phyloP scores from a whole-genome alignment of 2,888 invertebrate genomes.

The Scaptomyza polygonia region DNA sequence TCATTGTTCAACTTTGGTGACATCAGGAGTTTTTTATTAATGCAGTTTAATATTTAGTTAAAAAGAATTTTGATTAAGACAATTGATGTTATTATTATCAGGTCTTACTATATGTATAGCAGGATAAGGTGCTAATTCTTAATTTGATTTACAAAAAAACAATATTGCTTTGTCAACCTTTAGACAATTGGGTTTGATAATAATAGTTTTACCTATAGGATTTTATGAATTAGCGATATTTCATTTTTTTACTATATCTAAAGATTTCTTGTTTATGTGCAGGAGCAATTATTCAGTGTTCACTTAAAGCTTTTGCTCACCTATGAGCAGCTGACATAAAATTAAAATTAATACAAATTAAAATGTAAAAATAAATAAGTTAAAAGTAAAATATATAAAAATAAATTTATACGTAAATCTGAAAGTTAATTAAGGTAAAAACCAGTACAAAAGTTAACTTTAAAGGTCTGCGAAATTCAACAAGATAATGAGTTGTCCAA shows the following conservation, averaged over 20 bases:
- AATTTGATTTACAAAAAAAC: conserved; percentile 90
- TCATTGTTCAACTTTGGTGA: conserved; percentile 87
- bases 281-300: conserved; percentile 89
- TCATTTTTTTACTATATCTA: conserved; percentile 91
- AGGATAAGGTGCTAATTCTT: conserved; percentile 87
- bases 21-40: conserved; percentile 86
- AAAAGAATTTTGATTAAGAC: conserved; percentile 83
- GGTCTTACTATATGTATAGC: conserved; percentile 87
- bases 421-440: no score
- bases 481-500: no score
- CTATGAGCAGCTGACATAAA: no score
- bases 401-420: no score
- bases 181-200: conserved; percentile 90
- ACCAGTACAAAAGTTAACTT: no score
- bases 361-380: no score
- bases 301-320: no score
- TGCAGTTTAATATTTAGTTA: conserved; percentile 82
- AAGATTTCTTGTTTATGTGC: conserved; percentile 90
- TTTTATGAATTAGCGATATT: conserved; percentile 87
- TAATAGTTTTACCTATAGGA: conserved; percentile 87
- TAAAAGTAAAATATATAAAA: no score
- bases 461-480: no score
- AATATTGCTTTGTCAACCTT: conserved; percentile 91
- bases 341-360: no score
- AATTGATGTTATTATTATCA: conserved; percentile 86